A percentile compares a stretch with the other conserved stretches of the same genome.
These are phyloP conservation scores for Ambastaia sidthimunki DNA, from an alignment of 2,797 vertebrate genomes.

Conservation along the genomic window DNA sequence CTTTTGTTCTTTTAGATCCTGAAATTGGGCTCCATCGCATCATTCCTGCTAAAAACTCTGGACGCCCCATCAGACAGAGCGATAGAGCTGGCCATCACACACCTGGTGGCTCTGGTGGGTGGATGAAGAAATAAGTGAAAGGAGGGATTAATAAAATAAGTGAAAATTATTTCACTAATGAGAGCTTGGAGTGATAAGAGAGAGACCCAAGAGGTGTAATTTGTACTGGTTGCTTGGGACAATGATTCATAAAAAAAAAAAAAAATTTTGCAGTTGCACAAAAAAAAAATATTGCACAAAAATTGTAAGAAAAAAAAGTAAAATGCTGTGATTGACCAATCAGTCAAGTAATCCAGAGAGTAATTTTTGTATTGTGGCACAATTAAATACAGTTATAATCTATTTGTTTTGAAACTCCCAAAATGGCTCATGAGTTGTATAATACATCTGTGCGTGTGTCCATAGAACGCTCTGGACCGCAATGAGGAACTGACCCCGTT, in stretches of 20 bases:
- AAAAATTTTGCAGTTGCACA: no score
- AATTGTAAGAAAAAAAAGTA: not conserved
- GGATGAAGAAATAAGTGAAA: not conserved
- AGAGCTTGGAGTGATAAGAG: not conserved
- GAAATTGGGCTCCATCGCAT: conserved; percentile 88
- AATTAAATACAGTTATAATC: not conserved
- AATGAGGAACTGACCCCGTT: conserved; percentile 91
- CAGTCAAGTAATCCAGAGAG: not conserved
- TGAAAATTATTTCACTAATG: not conserved
- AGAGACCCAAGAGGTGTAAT: not conserved
- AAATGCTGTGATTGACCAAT: not conserved
- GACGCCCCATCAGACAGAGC: conserved; percentile 88
- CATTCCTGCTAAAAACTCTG: conserved; percentile 88
- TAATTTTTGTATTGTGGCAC: not conserved
- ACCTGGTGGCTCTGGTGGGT: conserved; percentile 89
- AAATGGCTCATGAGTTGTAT: not conserved
- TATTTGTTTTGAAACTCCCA: not conserved
- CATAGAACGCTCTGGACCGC: conserved; percentile 91
- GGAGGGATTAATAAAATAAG: not conserved
- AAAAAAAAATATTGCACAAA: no score
- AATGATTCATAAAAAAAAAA: no score
- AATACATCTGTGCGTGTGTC: conserved; percentile 38
- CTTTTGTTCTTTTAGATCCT: conserved; percentile 81
- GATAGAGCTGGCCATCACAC: conserved; percentile 87
- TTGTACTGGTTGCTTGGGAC: not conserved